A percentile compares a stretch with the other conserved stretches of the same genome.
These are phyloP conservation scores for Phoebastria nigripes DNA, from an alignment of 2,797 vertebrate genomes.

Conservation along the genomic window DNA sequence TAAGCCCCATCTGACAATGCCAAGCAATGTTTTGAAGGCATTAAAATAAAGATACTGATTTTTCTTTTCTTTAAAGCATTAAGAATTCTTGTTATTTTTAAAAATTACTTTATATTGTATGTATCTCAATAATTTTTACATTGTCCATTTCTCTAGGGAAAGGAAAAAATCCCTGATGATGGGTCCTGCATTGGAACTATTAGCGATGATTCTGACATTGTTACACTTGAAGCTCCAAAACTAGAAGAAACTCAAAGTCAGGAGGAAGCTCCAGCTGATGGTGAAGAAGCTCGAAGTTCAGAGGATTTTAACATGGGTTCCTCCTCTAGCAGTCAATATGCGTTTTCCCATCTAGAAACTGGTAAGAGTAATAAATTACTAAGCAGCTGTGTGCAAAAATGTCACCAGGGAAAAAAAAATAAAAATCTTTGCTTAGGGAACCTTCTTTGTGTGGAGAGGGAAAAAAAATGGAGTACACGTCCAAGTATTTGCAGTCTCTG, in stretches of 20 bases:
- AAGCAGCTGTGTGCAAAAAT: background rate
- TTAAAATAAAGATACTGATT: background rate
- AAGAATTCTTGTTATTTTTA: background rate
- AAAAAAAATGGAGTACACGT: background rate
- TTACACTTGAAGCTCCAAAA: slow-evolving; percentile 86
- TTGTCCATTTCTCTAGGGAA: slow-evolving; percentile 57
- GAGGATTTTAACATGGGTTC: slow-evolving; percentile 88
- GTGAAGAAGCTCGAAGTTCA: slow-evolving; percentile 48
- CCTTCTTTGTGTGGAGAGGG: background rate
- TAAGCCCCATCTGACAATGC: background rate
- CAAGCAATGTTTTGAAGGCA: background rate
- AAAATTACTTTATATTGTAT: background rate
- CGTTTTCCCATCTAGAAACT: slow-evolving; percentile 86
- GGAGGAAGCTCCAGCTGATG: slow-evolving; percentile 64
- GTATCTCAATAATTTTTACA: background rate
- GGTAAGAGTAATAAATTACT: slow-evolving; percentile 65
- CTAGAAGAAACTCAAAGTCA: slow-evolving; percentile 76
- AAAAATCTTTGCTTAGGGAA: background rate
- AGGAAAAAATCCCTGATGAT: slow-evolving; percentile 68
- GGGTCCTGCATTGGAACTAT: slow-evolving; percentile 76
- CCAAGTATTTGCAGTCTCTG: background rate
- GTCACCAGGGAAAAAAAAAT: background rate
- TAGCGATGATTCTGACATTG: slow-evolving; percentile 95
- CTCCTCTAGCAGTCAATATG: slow-evolving; percentile 93
- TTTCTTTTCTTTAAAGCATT: background rate